A percentile compares a stretch with the other conserved stretches of the same genome.
Evolutionary conservation across 2,888 invertebrate genomes (phyloP).

Genomic region (Sceliomorpha sp.): DNA sequence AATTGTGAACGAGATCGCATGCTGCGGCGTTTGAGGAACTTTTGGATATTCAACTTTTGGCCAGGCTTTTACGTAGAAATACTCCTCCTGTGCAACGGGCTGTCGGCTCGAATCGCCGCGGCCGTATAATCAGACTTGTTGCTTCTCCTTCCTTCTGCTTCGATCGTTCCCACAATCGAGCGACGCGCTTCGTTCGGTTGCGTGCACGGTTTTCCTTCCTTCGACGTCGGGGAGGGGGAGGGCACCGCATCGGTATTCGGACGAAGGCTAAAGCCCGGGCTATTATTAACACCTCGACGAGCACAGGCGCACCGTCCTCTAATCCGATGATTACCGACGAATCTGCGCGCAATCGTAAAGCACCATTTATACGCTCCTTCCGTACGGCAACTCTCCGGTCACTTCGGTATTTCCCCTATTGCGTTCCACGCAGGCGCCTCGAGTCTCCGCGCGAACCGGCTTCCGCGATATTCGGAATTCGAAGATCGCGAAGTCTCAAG

Average conservation of each 20-base stretch:
- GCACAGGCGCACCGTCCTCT: conserved; percentile 59
- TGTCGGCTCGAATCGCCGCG: background rate
- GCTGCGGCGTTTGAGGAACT: too few relatives aligned
- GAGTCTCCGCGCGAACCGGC: conserved; percentile 20
- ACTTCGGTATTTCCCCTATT: conserved; percentile 54
- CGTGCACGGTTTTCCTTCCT: conserved; percentile 28
- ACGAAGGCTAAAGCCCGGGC: conserved; percentile 34
- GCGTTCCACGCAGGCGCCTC: conserved; percentile 42
- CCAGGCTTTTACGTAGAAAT: too few relatives aligned
- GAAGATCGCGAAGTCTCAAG: conserved; percentile 21
- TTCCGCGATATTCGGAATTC: conserved; percentile 44
- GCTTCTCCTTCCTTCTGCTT: conserved; percentile 21
- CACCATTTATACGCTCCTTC: conserved; percentile 45
- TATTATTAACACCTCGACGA: conserved; percentile 60
- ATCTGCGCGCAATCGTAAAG: conserved; percentile 41
- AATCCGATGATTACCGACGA: conserved; percentile 60
- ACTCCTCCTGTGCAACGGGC: too few relatives aligned
- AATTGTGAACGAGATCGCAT: too few relatives aligned
- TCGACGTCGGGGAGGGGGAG: conserved; percentile 10
- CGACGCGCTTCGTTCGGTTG: conserved; percentile 8
- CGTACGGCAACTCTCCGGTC: conserved; percentile 42
- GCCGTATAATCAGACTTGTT: conserved; percentile 10
- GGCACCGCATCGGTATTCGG: conserved; percentile 37
- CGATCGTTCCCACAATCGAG: conserved; percentile 48
- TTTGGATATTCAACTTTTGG: too few relatives aligned